A percentile compares a stretch with the other conserved stretches of the same genome.
Conservation (phyloP, 1,140 invertebrate genomes). For the Dufourea novaeangliae region DNA sequence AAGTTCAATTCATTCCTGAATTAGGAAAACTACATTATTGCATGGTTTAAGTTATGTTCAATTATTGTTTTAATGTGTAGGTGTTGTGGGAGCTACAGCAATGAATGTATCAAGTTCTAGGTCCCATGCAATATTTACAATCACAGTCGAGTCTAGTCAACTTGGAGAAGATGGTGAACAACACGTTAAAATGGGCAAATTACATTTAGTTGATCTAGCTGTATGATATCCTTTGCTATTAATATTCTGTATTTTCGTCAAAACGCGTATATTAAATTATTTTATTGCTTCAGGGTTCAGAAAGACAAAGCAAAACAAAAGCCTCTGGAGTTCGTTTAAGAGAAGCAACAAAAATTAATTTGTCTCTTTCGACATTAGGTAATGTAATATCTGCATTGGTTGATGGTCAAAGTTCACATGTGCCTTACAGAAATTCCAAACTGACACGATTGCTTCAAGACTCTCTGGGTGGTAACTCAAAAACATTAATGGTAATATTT, state of each 20-base stretch:
- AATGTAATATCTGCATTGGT: constrained; percentile 98
- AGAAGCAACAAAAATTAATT: constrained; percentile 97
- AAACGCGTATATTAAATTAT: background rate
- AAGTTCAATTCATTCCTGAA: background rate
- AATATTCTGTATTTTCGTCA: background rate
- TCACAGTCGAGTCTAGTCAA: constrained; percentile 91
- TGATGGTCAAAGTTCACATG: constrained; percentile 96
- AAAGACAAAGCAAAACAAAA: constrained; percentile 95
- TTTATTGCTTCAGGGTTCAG: constrained; percentile 85
- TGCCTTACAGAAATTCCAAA: constrained; percentile 97
- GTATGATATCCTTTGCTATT: constrained; percentile 73
- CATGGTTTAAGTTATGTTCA: background rate
- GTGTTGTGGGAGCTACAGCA: constrained; percentile 89
- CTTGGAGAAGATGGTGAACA: constrained; percentile 84
- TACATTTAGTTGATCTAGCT: constrained; percentile 93
- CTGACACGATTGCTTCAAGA: constrained; percentile 96
- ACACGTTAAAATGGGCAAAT: constrained; percentile 88
- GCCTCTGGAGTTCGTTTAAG: constrained; percentile 93
- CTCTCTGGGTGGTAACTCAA: constrained; percentile 97
- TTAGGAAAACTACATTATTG: background rate
- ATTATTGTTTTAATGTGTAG: constrained; percentile 65
- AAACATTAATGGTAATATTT: constrained; percentile 93
- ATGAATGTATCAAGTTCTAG: constrained; percentile 94
- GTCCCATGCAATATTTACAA: constrained; percentile 94
- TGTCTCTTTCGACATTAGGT: constrained; percentile 95